These are phyloP conservation scores for Coleophora deauratella DNA, from an alignment of 2,888 invertebrate species.

Conservation along the genomic window DNA sequence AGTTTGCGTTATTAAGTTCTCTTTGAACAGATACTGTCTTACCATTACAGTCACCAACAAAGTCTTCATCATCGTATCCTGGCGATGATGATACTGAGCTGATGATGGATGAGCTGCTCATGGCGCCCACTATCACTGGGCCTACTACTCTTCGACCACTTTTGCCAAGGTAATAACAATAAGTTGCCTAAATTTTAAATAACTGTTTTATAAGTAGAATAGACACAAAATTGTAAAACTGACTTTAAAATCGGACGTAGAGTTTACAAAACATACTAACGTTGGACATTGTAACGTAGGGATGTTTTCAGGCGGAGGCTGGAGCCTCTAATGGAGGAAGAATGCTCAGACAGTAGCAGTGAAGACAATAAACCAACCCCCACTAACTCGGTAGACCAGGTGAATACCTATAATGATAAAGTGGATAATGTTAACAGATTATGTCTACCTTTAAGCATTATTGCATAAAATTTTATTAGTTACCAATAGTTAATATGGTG, in stretches of 20 bases:
- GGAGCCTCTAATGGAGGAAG: slow-evolving; percentile 89
- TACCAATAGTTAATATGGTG: too few relatives aligned
- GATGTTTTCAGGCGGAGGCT: slow-evolving; percentile 79
- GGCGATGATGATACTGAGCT: slow-evolving; percentile 85
- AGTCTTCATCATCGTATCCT: slow-evolving; percentile 78
- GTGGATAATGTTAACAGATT: too few relatives aligned
- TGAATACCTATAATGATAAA: slow-evolving; percentile 42
- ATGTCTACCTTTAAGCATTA: too few relatives aligned
- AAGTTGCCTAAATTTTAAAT: too few relatives aligned
- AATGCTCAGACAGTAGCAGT: slow-evolving; percentile 78
- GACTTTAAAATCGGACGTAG: too few relatives aligned
- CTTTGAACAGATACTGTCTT: slow-evolving; percentile 1
- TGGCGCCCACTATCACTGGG: slow-evolving; percentile 85
- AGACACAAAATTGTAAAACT: too few relatives aligned
- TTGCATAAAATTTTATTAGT: too few relatives aligned
- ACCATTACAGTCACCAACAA: slow-evolving; percentile 74
- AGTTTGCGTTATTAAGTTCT: too few relatives aligned
- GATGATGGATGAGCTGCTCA: slow-evolving; percentile 86
- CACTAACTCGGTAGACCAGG: slow-evolving; percentile 68
- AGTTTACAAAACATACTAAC: slow-evolving; percentile 14
- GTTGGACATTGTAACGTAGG: slow-evolving; percentile 40
- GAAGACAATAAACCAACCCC: slow-evolving; percentile 65
- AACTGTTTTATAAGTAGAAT: too few relatives aligned
- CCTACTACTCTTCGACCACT: slow-evolving; percentile 80
- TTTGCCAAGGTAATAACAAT: slow-evolving; percentile 72